phyloP scores from a whole-genome alignment of 2,797 vertebrate species.

The Eremophila alpestris region DNA sequence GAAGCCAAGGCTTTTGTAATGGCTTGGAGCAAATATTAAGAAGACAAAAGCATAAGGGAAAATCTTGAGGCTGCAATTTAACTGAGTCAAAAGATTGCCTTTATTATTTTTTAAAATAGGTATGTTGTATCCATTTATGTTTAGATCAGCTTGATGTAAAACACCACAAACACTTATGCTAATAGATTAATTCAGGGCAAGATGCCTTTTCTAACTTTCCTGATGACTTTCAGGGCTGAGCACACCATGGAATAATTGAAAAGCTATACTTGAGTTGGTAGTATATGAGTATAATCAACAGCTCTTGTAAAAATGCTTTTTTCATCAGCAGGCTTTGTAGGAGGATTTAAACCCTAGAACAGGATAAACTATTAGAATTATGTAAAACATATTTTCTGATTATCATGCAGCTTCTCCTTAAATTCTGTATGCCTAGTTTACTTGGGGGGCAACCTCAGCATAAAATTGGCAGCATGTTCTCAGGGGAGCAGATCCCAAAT shows the following conservation, averaged over 20 bases:
- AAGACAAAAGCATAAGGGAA: neutral
- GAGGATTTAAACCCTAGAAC: neutral
- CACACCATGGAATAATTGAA: neutral
- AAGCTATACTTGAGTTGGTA: neutral
- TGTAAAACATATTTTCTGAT: neutral
- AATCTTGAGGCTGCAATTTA: neutral
- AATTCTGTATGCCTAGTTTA: neutral
- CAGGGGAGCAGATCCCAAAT: neutral
- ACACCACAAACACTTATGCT: neutral
- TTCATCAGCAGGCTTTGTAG: neutral
- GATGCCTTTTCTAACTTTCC: neutral
- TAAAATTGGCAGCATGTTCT: neutral
- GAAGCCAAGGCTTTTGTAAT: neutral
- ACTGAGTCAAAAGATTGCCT: neutral
- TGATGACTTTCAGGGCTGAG: neutral
- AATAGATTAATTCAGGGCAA: neutral
- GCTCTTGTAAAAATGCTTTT: neutral
- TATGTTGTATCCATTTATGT: neutral
- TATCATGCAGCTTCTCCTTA: neutral
- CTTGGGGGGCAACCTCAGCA: fast-evolving
- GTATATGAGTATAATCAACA: neutral
- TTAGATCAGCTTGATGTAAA: neutral
- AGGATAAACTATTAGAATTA: neutral
- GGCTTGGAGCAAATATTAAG: neutral
- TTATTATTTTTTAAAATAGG: neutral